Evolutionary conservation across 2,797 vertebrate genomes (phyloP).

Genomic region (Rhabdomys pumilio): DNA sequence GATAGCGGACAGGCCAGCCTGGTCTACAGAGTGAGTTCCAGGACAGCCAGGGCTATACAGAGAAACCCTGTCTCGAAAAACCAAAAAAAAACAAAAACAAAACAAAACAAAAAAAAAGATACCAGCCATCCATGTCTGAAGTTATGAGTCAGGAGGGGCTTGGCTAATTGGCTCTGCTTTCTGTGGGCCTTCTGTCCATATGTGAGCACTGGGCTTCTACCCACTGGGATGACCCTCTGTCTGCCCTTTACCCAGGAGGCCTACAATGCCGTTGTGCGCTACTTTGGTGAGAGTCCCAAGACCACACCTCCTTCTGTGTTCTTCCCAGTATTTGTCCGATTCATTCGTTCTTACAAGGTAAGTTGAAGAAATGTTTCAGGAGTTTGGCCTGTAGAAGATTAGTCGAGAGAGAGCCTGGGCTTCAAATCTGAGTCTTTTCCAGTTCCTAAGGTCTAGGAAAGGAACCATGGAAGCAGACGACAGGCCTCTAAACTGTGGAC

Average conservation of each 20-base stretch:
- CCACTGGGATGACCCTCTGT: background rate
- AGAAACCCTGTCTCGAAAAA: too few species aligned
- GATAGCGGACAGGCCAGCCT: background rate
- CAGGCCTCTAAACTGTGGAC: conserved; percentile 74
- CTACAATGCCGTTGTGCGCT: conserved; percentile 97
- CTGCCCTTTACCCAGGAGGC: conserved; percentile 92
- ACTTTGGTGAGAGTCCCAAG: conserved; percentile 98
- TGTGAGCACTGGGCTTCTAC: background rate
- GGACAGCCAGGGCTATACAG: too few species aligned
- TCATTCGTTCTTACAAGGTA: conserved; percentile 99
- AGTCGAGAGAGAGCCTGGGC: background rate
- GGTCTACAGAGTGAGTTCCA: too few species aligned
- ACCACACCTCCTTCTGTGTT: conserved; percentile 97
- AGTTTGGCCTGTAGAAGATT: conserved; percentile 29
- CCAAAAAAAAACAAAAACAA: too few species aligned
- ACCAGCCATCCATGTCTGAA: background rate
- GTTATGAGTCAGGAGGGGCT: background rate
- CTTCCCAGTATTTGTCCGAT: conserved; percentile 98
- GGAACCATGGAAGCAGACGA: conserved; percentile 65
- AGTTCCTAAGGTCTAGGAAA: conserved; percentile 54
- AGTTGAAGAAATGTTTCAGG: conserved; percentile 72
- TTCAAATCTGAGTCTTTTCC: conserved; percentile 59
- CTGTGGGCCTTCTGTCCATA: background rate
- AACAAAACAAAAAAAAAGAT: too few species aligned
- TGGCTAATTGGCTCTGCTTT: background rate